Evolutionary conservation across 2,888 invertebrate genomes (phyloP), one percentile per base, ranked within the genome.

Genomic region (Arctia plantaginis): DNA sequence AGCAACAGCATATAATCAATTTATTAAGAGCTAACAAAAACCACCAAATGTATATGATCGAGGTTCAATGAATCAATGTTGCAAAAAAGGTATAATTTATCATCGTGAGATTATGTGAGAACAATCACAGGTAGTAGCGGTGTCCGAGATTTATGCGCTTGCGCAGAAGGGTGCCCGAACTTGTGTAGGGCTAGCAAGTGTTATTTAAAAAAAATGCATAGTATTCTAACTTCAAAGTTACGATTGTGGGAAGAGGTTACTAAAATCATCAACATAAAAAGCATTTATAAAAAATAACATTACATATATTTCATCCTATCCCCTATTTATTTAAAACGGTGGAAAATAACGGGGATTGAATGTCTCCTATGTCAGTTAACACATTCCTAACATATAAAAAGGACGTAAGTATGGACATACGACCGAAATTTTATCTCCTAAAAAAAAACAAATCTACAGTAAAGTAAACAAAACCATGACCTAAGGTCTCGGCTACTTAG

Each of bases 51-150:
- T 66, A 73, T 68, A 73, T 73, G 73, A 74, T 80, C 78, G 72
- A 81, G 77, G 80, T 81, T 83, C 82, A 85, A 79, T 85, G 83
- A 83, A 85, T 80, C 75, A 75, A 74, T 79, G 72, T 72, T 20
- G 65, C 74, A 82, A 84, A 84, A 84, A 83, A 84, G 77, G 71
- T 75, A 78, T 79, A 85, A 85, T 82, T 85, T 80, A 85, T 83
- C 79, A 79, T 79, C 75, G 67, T 76, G 71, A 77, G 75, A 79
- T 80, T 81, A 83, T 81, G 79, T 80, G 85, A 81, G 85, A 81
- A 85, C 84, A 85, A 83, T 83, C 80, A 73, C 74, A 71, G 80
- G 75, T 65, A 74, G 80, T 77, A 73, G 68, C 68, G 67, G 77
- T 35, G 66, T 47, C 67, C 44, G 78, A 81, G 82, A 85, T 85